phyloP scores from a whole-genome alignment of 1,140 invertebrate species.

The Halictus rubicundus region DNA sequence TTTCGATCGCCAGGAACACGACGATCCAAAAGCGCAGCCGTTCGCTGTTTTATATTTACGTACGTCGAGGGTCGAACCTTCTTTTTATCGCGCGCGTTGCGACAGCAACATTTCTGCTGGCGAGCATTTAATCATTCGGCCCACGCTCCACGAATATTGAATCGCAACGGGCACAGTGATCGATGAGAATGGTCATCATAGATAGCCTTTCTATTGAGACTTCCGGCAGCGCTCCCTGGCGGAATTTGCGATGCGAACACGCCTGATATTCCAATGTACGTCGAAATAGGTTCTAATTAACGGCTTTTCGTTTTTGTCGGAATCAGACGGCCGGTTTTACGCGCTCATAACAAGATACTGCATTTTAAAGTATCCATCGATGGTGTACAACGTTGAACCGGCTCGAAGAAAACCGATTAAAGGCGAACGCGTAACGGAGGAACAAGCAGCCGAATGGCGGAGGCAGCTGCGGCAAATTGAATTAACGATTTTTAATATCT shows the following conservation, averaged over 20 bases:
- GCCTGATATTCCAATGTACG: too few species aligned
- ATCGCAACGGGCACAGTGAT: not conserved
- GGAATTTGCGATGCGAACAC: too few species aligned
- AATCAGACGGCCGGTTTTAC: too few species aligned
- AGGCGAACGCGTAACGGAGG: not conserved
- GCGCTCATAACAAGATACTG: too few species aligned
- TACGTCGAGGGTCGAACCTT: not conserved
- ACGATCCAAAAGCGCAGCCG: not conserved
- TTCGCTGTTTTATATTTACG: not conserved
- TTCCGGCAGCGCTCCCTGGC: not conserved
- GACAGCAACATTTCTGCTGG: conserved; percentile 8
- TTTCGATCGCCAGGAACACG: not conserved
- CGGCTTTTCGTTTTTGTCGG: too few species aligned
- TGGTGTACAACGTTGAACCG: not conserved
- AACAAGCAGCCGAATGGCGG: not conserved
- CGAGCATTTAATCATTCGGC: conserved; percentile 14
- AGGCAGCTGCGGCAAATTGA: conserved; percentile 31
- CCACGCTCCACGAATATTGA: not conserved
- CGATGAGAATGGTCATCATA: not conserved
- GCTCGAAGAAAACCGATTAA: not conserved
- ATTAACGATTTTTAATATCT: conserved; percentile 49
- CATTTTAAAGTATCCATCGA: too few species aligned
- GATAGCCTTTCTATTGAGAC: not conserved
- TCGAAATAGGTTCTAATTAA: too few species aligned
- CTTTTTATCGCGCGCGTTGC: conserved; percentile 11